phyloP scores from a whole-genome alignment of 2,797 vertebrate genomes.

The Margarornis squamiger region DNA sequence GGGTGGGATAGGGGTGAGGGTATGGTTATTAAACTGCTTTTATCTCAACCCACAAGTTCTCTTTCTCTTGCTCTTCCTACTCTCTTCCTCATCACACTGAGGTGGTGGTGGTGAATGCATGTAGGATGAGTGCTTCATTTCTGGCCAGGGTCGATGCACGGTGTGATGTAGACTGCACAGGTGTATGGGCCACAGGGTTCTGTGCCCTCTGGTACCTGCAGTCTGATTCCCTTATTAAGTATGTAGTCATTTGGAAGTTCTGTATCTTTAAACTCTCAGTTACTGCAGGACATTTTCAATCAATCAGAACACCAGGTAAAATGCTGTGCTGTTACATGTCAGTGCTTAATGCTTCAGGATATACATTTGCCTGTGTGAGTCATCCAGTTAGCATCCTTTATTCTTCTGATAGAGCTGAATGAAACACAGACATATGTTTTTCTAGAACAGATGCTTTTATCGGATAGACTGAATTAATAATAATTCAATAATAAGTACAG shows the following conservation, averaged over 20 bases:
- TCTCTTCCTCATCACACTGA: not conserved
- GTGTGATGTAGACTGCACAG: rapidly evolving
- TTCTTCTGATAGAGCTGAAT: not conserved
- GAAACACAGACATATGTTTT: not conserved
- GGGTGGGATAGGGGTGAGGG: rapidly evolving
- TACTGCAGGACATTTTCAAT: not conserved
- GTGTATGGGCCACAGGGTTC: not conserved
- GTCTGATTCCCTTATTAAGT: not conserved
- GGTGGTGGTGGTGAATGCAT: too few species aligned
- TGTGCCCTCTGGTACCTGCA: not conserved
- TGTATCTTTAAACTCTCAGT: not conserved
- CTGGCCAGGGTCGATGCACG: rapidly evolving
- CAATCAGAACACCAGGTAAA: not conserved
- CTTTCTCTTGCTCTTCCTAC: not conserved
- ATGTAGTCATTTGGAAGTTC: not conserved
- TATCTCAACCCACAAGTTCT: not conserved
- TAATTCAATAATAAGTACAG: not conserved
- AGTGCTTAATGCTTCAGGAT: not conserved
- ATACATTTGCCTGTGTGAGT: not conserved
- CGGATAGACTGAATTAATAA: not conserved
- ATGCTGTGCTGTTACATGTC: not conserved
- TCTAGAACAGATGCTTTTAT: not conserved
- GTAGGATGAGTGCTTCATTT: not conserved
- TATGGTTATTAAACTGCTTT: not conserved
- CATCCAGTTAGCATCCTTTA: not conserved